Evolutionary conservation across 2,797 vertebrate species (phyloP), one percentile per base, ranked within the genome.

Genomic region (Sebastes jordani): DNA sequence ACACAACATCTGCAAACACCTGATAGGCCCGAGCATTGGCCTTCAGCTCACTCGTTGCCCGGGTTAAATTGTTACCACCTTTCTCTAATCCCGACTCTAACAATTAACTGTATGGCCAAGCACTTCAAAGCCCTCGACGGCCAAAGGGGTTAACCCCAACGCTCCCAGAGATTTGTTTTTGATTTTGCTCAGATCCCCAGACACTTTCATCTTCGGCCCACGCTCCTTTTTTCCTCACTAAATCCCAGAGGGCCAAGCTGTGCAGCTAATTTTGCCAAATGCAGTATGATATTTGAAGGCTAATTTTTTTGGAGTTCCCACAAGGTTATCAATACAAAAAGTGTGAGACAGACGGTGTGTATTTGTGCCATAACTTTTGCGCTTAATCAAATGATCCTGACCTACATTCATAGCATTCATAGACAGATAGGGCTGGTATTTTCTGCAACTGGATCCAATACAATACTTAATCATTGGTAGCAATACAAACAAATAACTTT

Each of bases 21-120:
- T 97, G 97, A 99, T 98, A 97, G 93, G 95, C 93, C 73, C 0
- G 94, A 96, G 95, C 94, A 88, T 93, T 88, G 88, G 82, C 84
- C 94, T 92, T 95, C 95, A 92, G 95, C 95, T 94, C 96, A 94
- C 96, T 96, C 93, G 7, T 54, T 83, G 85, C 95, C 95, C 92
- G 95, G 94, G 96, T 97, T 97, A 98, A 99, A 99, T 98, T 98
- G 98, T 97, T 99, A 98, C 97, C 98, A 99, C 97, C 97, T 99
- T 99, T 96, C 95, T 94, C 96, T 97, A 96, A 96, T 97, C 96
- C 96, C 91, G 86, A 94, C 95, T 96, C 95, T 95, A 95, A 97
- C 97, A 98, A 99, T 99, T 99, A 98, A 98, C 97, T 96, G 96
- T 95, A 76, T 94, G 95, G 95, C 95, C 94, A 3, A 93, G 85